Percentiles rank a stretch among this genome's conserved stretches.
Evolutionary conservation across 2,113 vertebrate species (phyloP).

Genomic region (Scartelaos histophorus): DNA sequence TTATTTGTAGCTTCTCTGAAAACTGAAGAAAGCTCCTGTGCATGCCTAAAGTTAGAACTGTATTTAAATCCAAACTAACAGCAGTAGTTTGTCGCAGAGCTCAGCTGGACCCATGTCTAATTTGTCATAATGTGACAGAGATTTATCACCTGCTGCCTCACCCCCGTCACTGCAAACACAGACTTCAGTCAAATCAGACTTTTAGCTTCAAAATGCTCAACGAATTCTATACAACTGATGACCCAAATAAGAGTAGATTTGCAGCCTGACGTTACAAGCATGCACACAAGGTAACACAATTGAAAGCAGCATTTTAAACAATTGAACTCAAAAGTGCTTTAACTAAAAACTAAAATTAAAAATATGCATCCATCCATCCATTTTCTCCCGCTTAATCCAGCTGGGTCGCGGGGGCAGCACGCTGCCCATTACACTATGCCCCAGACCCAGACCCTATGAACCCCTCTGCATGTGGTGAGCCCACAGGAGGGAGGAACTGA

Average conservation of each 20-base stretch:
- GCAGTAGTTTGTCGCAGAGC: not conserved
- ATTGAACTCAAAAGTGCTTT: no score
- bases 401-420: no score
- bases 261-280: not conserved
- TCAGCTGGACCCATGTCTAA: not conserved
- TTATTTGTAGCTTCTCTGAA: not conserved
- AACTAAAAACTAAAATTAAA: not conserved
- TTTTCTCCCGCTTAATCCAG: no score
- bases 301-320: not conserved
- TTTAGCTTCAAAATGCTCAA: not conserved
- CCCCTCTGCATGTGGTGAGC: no score
- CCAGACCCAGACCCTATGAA: no score
- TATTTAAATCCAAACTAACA: not conserved
- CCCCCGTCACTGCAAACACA: constrained; percentile 1
- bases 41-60: not conserved
- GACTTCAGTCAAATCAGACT: constrained; percentile 22
- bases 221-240: not conserved
- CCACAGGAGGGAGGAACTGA: no score
- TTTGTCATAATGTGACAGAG: not conserved
- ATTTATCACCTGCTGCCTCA: constrained; percentile 23
- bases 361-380: no score
- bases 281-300: not conserved
- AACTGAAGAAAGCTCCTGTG: not conserved
- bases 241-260: not conserved
- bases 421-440: no score